Evolutionary conservation across 2,888 invertebrate genomes (phyloP), one percentile per base, ranked within the genome.

Genomic region (Epistrophe grossulariae): DNA sequence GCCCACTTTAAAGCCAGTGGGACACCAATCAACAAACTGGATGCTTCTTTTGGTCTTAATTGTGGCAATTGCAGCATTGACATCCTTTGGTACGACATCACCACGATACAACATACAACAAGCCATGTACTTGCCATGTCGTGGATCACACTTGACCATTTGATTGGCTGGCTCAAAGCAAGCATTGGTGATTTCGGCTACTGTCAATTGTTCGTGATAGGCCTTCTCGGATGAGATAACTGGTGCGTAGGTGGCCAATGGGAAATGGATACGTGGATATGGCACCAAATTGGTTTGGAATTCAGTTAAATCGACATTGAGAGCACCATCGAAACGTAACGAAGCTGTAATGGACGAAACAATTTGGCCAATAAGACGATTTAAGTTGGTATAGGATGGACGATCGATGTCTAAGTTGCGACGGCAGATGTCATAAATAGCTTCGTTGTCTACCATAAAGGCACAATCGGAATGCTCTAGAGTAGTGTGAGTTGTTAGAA

Each of bases 131-230:
- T 97, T 97, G 72, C 97, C 97, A 91, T 97, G 97, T 70, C 97
- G 95, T 0, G 98, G 98, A 91, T 98, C 98, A 91, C 98, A 98
- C 93, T 97, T 97, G 62, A 97, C 97, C 97, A 98, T 97, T 94
- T 97, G 98, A 93, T 98, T 98, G 72, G 97, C 97, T 0, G 98
- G 98, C 91, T 98, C 98, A 93, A 99, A 99, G 93, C 98, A 98
- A 31, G 98, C 97, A 91, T 98, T 97, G 82, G 99, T 99, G 91
- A 98, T 98, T 92, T 98, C 98, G 4, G 97, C 95, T 7, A 98
- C 98, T 0, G 97, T 96, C 88, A 98, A 94, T 91, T 98, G 97
- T 92, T 98, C 98, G 91, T 98, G 98, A 93, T 97, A 97, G 7
- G 98, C 98, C 93, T 98, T 98, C 93, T 98, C 98, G 0, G 98